Evolutionary conservation across 2,113 vertebrate genomes (phyloP).

Genomic region (Antigone vipio): DNA sequence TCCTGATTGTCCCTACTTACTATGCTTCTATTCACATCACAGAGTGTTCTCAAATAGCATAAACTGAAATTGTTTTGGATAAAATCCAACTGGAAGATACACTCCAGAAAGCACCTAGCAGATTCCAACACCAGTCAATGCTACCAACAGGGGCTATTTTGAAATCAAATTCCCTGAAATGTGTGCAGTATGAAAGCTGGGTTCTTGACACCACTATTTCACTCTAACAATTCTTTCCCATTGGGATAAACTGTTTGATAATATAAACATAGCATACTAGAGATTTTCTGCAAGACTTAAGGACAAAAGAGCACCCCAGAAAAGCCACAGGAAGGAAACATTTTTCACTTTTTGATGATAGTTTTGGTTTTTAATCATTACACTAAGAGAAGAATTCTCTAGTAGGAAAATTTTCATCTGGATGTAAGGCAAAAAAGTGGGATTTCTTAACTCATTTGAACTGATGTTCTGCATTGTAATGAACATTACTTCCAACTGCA

Average conservation of each 20-base stretch:
- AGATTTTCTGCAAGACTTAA: not conserved
- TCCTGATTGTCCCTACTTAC: not conserved
- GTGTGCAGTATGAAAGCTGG: not conserved
- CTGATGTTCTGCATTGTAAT: not conserved
- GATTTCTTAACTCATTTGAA: not conserved
- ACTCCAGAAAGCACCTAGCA: not conserved
- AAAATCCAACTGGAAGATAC: not conserved
- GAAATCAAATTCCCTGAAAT: not conserved
- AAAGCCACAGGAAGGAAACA: not conserved
- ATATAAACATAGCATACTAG: not conserved
- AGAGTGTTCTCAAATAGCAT: not conserved
- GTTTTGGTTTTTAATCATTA: not conserved
- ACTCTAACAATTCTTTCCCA: not conserved
- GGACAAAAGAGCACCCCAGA: not conserved
- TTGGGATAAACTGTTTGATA: not conserved
- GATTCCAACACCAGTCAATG: not conserved
- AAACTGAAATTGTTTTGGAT: not conserved
- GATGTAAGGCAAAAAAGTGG: not conserved
- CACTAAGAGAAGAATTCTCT: not conserved
- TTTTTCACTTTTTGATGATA: not conserved
- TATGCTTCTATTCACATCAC: not conserved
- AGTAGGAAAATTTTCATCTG: not conserved
- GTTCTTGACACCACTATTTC: not conserved
- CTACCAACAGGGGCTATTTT: not conserved
- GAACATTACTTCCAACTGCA: not conserved